Evolutionary conservation across 2,888 invertebrate species (phyloP).

Genomic region (Anthoptus insignis): DNA sequence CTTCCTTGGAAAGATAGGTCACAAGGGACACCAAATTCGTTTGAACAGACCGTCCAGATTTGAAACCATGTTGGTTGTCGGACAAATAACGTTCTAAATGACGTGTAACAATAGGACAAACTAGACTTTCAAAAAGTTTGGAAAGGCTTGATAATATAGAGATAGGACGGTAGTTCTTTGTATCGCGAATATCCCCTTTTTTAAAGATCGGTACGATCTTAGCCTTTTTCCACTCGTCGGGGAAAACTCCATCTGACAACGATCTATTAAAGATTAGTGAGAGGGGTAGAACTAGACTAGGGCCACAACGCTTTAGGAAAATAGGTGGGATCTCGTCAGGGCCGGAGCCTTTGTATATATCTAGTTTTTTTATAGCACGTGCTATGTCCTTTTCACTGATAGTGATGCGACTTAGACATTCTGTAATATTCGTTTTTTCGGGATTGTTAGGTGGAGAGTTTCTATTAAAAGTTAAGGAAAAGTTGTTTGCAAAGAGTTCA

Average conservation of each 20-base stretch:
- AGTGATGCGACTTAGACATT: not conserved
- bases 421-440: not conserved
- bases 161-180: conserved; percentile 25
- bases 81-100: not conserved
- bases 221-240: conserved; percentile 24
- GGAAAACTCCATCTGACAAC: conserved; percentile 6
- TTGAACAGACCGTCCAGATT: not conserved
- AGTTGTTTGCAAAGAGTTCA: not conserved
- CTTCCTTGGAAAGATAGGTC: not conserved
- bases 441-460: not conserved
- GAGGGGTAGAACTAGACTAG: conserved; percentile 1
- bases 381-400: not conserved
- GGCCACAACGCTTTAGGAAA: conserved; percentile 24
- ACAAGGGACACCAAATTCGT: not conserved
- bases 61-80: not conserved
- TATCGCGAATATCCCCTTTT: conserved; percentile 13
- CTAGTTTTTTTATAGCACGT: not conserved
- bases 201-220: conserved; percentile 18
- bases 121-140: not conserved
- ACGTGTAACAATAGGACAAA: not conserved
- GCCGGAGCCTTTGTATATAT: conserved; percentile 13
- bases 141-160: conserved; percentile 9
- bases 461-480: not conserved
- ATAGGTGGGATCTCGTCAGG: conserved; percentile 28
- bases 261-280: not conserved